phyloP scores from a whole-genome alignment of 2,888 invertebrate species.

The Andrena bucephala region DNA sequence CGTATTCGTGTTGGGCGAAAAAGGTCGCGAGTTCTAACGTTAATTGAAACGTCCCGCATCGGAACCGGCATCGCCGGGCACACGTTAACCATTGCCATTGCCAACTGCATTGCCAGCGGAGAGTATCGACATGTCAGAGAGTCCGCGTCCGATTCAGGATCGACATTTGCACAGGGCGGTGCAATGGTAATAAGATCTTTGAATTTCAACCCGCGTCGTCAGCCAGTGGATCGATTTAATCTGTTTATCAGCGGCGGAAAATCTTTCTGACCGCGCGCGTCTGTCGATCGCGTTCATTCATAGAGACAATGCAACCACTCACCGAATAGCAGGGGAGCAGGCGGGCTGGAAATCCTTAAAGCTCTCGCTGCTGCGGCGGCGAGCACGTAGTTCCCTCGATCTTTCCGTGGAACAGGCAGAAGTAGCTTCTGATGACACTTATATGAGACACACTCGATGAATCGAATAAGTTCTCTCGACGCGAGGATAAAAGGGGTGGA shows the following conservation, averaged over 20 bases:
- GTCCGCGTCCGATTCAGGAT: slow-evolving; percentile 16
- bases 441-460: slow-evolving; percentile 38
- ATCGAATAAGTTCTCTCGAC: slow-evolving; percentile 3
- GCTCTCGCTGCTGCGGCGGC: not conserved
- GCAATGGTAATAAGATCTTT: slow-evolving; percentile 36
- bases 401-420: not conserved
- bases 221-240: slow-evolving; percentile 35
- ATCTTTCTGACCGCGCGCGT: not conserved
- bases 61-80: slow-evolving; percentile 24
- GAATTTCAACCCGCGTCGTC: not conserved
- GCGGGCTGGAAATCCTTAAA: slow-evolving; percentile 46
- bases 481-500: not conserved
- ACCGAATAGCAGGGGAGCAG: slow-evolving; percentile 5
- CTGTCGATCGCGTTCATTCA: not conserved
- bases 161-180: not conserved
- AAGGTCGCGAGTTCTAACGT: slow-evolving; percentile 12
- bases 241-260: not conserved
- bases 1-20: not conserved
- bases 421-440: slow-evolving; percentile 36
- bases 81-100: slow-evolving; percentile 16
- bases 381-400: slow-evolving; percentile 36
- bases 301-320: slow-evolving; percentile 28
- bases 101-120: not conserved
- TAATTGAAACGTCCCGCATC: slow-evolving; percentile 52
- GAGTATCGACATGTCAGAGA: slow-evolving; percentile 12